Evolutionary conservation across 2,113 vertebrate genomes (phyloP).

Genomic region (Acinonyx jubatus): DNA sequence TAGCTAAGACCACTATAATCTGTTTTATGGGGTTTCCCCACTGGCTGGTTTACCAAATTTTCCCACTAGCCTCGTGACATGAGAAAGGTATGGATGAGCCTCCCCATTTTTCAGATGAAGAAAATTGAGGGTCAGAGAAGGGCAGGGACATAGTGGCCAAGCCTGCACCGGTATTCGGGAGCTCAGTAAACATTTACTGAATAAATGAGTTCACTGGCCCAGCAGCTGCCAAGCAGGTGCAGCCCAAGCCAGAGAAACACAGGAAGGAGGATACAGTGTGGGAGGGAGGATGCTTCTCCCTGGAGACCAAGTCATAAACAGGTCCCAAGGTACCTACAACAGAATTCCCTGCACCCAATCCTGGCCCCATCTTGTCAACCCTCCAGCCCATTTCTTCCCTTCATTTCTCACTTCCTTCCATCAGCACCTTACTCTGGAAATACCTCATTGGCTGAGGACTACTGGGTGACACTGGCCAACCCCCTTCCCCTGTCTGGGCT

Average conservation of each 20-base stretch:
- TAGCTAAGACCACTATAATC: background rate
- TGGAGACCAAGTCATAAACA: conserved; percentile 19
- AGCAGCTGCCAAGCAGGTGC: conserved; percentile 38
- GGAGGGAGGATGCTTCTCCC: background rate
- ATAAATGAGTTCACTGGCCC: background rate
- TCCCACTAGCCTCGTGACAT: background rate
- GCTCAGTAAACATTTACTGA: conserved; percentile 41
- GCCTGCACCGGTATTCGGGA: background rate
- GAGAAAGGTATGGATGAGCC: background rate
- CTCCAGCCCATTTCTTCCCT: background rate
- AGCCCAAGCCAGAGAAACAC: background rate
- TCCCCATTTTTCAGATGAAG: background rate
- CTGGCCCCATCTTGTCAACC: background rate
- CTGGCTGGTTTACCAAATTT: conserved; percentile 12
- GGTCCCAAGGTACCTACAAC: background rate
- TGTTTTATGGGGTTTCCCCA: background rate
- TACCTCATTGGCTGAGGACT: background rate
- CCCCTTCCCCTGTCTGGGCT: background rate
- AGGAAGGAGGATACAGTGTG: background rate
- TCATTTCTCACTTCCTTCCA: background rate
- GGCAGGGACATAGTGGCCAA: background rate
- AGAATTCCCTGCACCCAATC: background rate
- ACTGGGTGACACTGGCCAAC: background rate
- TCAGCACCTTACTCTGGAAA: background rate
- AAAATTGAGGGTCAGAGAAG: background rate